phyloP scores from a whole-genome alignment of 2,113 vertebrate species.

The Oreochromis aureus region DNA sequence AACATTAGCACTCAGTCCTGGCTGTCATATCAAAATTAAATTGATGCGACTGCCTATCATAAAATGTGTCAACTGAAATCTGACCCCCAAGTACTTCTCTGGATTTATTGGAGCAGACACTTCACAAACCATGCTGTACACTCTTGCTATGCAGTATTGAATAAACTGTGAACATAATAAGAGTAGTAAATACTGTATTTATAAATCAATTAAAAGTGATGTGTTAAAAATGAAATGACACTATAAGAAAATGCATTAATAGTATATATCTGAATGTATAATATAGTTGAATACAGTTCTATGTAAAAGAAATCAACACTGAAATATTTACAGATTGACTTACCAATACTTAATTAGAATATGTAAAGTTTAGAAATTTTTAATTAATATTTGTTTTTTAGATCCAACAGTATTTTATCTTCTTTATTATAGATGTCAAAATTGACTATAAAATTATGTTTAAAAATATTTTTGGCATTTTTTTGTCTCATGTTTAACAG shows the following conservation, averaged over 20 bases:
- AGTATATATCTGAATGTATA: neutral
- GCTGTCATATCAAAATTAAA: slow-evolving; percentile 12
- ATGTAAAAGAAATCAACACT: neutral
- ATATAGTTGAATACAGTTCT: neutral
- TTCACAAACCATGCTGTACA: neutral
- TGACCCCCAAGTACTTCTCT: neutral
- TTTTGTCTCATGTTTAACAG: neutral
- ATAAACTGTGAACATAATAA: neutral
- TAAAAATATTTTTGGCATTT: neutral
- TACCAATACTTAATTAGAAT: neutral
- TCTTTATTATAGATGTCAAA: neutral
- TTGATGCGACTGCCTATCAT: neutral
- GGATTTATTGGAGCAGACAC: neutral
- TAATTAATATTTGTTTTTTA: neutral
- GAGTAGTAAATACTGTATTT: neutral
- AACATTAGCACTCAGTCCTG: neutral
- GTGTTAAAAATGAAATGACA: neutral
- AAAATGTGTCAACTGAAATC: neutral
- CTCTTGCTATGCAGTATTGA: neutral
- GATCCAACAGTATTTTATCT: neutral
- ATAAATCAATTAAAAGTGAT: neutral
- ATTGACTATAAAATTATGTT: neutral
- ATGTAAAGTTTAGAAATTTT: neutral
- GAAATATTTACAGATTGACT: neutral
- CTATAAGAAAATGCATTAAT: neutral